Evolutionary conservation across 2,888 invertebrate genomes (phyloP), one percentile per base, ranked within the genome.

Genomic region (Cephalotes varians): DNA sequence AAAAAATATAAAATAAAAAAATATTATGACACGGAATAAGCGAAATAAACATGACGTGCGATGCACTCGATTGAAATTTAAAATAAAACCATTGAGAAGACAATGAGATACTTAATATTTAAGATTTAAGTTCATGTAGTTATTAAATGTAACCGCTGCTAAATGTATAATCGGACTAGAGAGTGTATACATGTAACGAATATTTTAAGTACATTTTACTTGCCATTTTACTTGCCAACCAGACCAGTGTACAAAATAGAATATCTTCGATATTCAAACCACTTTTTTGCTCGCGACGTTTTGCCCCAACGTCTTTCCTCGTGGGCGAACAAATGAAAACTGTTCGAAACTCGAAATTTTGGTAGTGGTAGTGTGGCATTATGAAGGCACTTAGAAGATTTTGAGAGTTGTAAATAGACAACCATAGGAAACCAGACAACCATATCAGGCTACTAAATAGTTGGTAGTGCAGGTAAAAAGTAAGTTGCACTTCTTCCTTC

Each of bases 1-100:
- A 62, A 47, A 74, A 60, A 60, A 21, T 15, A 40, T 15, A 60
- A 44, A 58, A 73, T 31, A n/a, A 60, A 49, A n/a, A 44, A 31
- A 49, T 18, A 21, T 44, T 15, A 34, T 18, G 25, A 74, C 31
- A 25, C 15, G 15, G 5, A n/a, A n/a, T n/a, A n/a, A n/a, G n/a
- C n/a, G n/a, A 51, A 58, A 44, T 21, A 64, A 49, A 49, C 18
- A 25, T 44, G 21, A 31, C 31, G 2, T 6, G 28, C 15, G 15
- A 28, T n/a, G 10, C n/a, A 15, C 25, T 64, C 10, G 40, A 73
- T 44, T 58, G 15, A 62, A 62, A 58, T 62, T 44, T 15, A 47
- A 21, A 49, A 25, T 62, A 62, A 62, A 60, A 60, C 1, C 44
- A 2, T 40, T 40, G 31, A 60, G 44, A 12, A 12, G 4, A 21